Base-by-base conservation (phyloP, 2,113 vertebrate genomes). In the Poeciliopsis retropinna region DNA sequence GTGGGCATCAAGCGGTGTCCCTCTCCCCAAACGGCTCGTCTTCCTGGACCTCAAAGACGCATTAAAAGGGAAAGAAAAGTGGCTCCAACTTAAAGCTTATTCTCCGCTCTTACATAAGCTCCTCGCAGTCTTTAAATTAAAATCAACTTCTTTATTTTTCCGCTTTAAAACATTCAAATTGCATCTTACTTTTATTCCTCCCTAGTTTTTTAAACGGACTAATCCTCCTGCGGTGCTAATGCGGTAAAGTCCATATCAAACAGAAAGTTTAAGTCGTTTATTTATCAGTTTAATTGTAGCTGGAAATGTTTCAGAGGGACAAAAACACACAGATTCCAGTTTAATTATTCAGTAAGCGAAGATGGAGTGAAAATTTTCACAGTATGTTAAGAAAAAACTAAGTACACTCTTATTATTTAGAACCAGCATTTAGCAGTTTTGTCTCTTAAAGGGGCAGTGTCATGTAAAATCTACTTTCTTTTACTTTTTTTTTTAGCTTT, bases 11-110 rank as follows among this genome's bases (percentile, higher is more conserved):
- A 47, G 51, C 62, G 7, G 22, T 9, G 60, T 73, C 77, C 70
- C 78, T 8, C 75, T 0, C 63, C 60, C 30, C 67, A 82, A 77
- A 89, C 79, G 76, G 84, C 37, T 68, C 67, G 77, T 51, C 22
- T 39, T 62, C 47, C 60, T 32, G 77, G 57, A 61, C 51, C 71
- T 70, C 27, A 30, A 27, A 84, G 1, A 31, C 8, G 25, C 17
- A 2, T 1, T 64, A 64, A 80, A 74, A 57, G 19, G 51, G 8
- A n/a, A n/a, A 57, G 51, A 61, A 68, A 47, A 57, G 22, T 3
- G 31, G 57, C 34, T 60, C 32, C n/a, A 61, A 47, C 60, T 51
- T 54, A n/a, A 67, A 37, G 15, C 31, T 27, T 34, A 70, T 61
- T 4, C 22, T 44, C 19, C n/a, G 30, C 51, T 10, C 34, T 15